Base-by-base conservation (phyloP, 1,140 invertebrate species). In the Drosophila lacteicornis region DNA sequence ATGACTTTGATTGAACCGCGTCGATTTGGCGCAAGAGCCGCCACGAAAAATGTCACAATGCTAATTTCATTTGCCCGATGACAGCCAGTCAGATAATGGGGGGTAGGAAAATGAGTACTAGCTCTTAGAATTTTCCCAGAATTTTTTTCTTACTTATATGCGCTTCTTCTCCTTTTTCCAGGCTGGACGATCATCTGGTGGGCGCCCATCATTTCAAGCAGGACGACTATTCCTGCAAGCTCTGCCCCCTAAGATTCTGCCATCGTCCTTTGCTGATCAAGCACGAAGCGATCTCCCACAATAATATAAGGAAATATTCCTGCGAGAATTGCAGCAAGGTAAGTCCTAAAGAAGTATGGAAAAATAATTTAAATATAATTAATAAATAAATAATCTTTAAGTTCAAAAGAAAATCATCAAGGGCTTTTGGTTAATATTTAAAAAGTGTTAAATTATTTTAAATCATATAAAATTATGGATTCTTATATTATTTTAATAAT, bases 321-420 rank as follows among this genome's bases (percentile, higher is more conserved):
- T 99, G 98, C 93, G 98, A 99, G 92, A 98, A 98, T 92, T 99
- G 98, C 92, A 95, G 97, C 75, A 98, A 98, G 95, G 96, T 96
- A 91, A 93, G 92, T 83, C 7, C 27, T 30, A 7, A 1, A 1
- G 6, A 30, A n/a, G n/a, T n/a, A n/a, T n/a, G n/a, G n/a, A n/a
- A 30, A 7, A 30, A 7, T 6, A 7, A 30, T 30, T 30, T 7
- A 30, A 30, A 30, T 30, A 30, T 7, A 30, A 30, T 6, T n/a
- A n/a, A n/a, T n/a, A n/a, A 27, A 27, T 25, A 25, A 25, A 4
- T 3, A 25, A 25, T 25, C 22, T 25, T 25, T 25, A 25, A 0
- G 3, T 25, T 25, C 19, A 22, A 22, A 22, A 22, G 19, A 22
- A 22, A 25, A 25, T 25, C 22, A 25, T 25, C 22, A 25, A 25